Base-by-base conservation (phyloP, 2,113 vertebrate species). In the Haemorhous mexicanus region DNA sequence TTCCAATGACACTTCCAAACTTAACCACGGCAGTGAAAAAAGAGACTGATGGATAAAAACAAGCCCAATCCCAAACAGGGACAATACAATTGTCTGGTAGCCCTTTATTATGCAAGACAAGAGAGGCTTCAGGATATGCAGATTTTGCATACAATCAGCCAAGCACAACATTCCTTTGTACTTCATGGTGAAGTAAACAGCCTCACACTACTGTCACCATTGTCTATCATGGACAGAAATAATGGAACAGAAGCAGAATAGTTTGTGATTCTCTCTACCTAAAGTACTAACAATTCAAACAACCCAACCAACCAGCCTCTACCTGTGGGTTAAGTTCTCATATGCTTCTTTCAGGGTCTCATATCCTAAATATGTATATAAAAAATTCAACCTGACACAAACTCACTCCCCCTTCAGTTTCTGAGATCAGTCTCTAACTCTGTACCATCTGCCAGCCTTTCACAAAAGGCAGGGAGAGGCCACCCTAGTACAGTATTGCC, bases 161-260 rank as follows among this genome's bases (percentile, higher is more conserved):
- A 3, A 56, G n/a, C 62, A 96, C 95, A 96, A 39, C 87, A 94
- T 61, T 87, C 77, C 81, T 85, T 93, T 96, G 89, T 97, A 73
- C 74, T 73, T 82, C 53, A 22, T 33, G 74, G 84, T 69, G 76
- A 90, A 95, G 49, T 78, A 93, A 95, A 95, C 93, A 96, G 80
- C 84, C 74, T 84, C 69, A 68, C 53, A 35, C 66, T 32, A 27
- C 69, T 79, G 53, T 84, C 74, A 70, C 22, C 87, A 62, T 78
- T 93, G 77, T 64, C 87, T 64, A 7, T 33, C 56, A 46, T 30
- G 61, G 66, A 79, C 74, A 82, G 58, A 75, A 91, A 24, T 32
- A 75, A 87, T 2, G 13, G 35, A 76, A 92, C 50, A 67, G 73
- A 59, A 84, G 17, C 47, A 28, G 28, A 13, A 44, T 27, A 41